Evolutionary conservation across 2,888 invertebrate genomes (phyloP).

Genomic region (Dryobotodes eremita): DNA sequence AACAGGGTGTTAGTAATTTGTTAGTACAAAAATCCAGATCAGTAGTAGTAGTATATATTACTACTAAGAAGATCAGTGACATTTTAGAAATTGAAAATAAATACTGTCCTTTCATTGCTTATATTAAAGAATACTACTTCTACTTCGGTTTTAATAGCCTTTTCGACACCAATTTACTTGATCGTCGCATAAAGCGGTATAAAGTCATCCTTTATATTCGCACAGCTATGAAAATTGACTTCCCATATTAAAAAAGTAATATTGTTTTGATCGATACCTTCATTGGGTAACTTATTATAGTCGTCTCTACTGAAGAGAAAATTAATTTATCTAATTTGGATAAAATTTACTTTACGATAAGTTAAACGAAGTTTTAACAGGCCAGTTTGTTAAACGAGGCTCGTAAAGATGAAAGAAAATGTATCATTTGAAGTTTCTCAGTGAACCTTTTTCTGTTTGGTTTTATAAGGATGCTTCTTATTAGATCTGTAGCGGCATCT

Average conservation of each 20-base stretch:
- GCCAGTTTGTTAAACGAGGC: no score
- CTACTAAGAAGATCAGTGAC: no score
- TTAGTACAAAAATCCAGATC: no score
- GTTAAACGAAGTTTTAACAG: background rate
- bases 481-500: no score
- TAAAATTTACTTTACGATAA: background rate
- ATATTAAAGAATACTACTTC: background rate
- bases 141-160: background rate
- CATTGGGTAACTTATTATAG: background rate
- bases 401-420: background rate
- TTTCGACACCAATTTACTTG: background rate
- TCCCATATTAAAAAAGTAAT: background rate
- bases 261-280: background rate
- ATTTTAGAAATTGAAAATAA: background rate
- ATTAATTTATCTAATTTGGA: background rate
- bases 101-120: background rate
- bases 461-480: background rate
- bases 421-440: background rate
- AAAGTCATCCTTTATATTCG: no score
- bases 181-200: no score
- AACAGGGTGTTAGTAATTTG: no score
- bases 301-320: background rate
- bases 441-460: background rate
- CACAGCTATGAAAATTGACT: background rate
- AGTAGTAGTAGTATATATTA: no score